Conservation (phyloP, 2,113 vertebrate genomes). For the Arvicanthis niloticus region DNA sequence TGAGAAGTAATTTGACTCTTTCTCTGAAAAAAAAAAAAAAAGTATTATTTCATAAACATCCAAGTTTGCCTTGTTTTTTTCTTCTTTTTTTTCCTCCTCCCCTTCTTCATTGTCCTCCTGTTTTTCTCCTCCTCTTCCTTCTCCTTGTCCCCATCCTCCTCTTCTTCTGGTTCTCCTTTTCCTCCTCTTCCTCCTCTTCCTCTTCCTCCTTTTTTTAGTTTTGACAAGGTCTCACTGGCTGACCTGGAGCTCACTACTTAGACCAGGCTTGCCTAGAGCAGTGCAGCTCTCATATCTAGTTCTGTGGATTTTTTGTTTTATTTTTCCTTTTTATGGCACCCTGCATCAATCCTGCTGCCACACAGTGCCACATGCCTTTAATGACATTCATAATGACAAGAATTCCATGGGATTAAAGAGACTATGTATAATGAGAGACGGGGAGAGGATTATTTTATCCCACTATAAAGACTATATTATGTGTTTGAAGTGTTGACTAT, state of each 20-base stretch:
- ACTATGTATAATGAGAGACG: not conserved
- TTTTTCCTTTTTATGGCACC: not conserved
- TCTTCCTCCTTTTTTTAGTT: not conserved
- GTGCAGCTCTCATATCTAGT: too few species aligned
- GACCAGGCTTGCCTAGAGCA: not conserved
- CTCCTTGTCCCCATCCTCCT: too few species aligned
- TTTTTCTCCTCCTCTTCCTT: too few species aligned
- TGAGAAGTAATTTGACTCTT: not conserved
- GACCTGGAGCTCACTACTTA: not conserved
- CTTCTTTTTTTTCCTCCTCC: accelerated
- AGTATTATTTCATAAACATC: not conserved
- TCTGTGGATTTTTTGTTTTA: not conserved
- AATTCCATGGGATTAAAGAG: not conserved
- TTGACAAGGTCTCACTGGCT: not conserved
- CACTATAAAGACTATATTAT: not conserved
- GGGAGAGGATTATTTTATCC: not conserved
- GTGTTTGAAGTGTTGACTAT: not conserved
- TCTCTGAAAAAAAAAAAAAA: not conserved
- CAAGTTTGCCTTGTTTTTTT: not conserved
- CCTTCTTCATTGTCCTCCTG: accelerated
- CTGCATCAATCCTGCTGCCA: not conserved
- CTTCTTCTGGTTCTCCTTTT: too few species aligned
- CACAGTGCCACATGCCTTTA: not conserved
- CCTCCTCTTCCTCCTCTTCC: too few species aligned
- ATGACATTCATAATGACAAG: not conserved